Conservation (phyloP, 2,888 invertebrate genomes). For the Cephus pulcher region DNA sequence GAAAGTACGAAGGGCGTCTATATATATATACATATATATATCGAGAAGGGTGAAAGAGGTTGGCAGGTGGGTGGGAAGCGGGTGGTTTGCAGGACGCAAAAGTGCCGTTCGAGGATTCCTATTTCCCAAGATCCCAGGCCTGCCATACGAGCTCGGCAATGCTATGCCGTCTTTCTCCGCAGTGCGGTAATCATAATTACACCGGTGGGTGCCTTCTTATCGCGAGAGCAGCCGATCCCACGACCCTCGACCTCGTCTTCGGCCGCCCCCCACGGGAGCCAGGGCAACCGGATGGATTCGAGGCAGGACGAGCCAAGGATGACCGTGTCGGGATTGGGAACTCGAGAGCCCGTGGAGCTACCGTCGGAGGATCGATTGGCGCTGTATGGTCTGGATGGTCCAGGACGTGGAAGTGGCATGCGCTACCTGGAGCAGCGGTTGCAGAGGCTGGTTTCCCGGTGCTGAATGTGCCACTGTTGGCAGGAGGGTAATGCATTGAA, state of each 20-base stretch:
- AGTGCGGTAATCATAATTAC: slow-evolving; percentile 63
- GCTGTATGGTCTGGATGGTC: not conserved
- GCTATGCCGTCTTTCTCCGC: slow-evolving; percentile 48
- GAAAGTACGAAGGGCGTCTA: not conserved
- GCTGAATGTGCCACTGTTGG: slow-evolving; percentile 31
- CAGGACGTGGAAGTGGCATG: not conserved
- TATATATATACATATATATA: too few relatives aligned
- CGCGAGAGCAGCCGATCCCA: slow-evolving; percentile 40
- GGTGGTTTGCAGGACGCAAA: slow-evolving; percentile 49
- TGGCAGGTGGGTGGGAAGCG: slow-evolving; percentile 22
- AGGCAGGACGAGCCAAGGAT: not conserved
- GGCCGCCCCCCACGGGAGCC: not conserved
- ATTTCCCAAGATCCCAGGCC: slow-evolving; percentile 61
- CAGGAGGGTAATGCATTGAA: slow-evolving; percentile 70
- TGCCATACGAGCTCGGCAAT: slow-evolving; percentile 61
- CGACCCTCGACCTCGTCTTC: slow-evolving; percentile 27
- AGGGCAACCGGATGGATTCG: not conserved
- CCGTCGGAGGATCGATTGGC: not conserved
- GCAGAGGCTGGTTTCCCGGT: slow-evolving; percentile 36
- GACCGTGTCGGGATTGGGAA: not conserved
- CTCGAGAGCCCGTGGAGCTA: not conserved
- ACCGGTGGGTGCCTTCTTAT: slow-evolving; percentile 63
- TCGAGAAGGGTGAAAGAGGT: slow-evolving; percentile 19
- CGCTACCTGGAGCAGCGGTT: not conserved
- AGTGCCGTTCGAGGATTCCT: slow-evolving; percentile 63